Evolutionary conservation across 2,888 invertebrate species (phyloP), one percentile per base, ranked within the genome.

Genomic region (Amiota minor): DNA sequence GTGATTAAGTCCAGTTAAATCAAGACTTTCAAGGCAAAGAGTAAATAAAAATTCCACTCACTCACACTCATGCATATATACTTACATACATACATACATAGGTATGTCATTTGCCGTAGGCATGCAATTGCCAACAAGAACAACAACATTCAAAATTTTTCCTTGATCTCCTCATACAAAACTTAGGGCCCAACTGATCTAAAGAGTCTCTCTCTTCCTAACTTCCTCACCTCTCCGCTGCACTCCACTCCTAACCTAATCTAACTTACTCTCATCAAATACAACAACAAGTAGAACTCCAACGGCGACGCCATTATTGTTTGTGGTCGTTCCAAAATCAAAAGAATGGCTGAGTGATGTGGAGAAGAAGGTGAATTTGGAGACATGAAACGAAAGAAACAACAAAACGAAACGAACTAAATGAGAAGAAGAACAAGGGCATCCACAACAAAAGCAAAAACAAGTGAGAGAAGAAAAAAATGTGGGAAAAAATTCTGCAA

Each of bases 351-450:
- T 35, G 35, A 35, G 6, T 35, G 35, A 6, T 35, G 35, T 1
- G 23, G 23, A 3, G 1, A 23, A 20, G 50, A 62, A 62, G n/a
- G 56, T 45, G 65, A 74, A 64, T 71, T 71, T 76, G 75, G 75
- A 72, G 73, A 79, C 81, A 72, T 74, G 81, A 75, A 81, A 74
- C 75, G 62, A 59, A 62, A 59, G 10, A 71, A 73, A 74, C 79
- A 78, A 77, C 75, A 81, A 74, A 81, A 61, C 78, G 77, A 77
- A 75, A 81, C 74, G 80, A 16, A n/a, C 59, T 18, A 71, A 16
- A 71, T 14, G 47, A 80, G 76, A 82, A 77, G 84, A 79, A 84
- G 84, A 85, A 82, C 86, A 83, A 83, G 85, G 86, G 84, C 85
- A 82, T 82, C 78, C 79, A 79, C 85, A 82, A 85, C 74, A 84